Conservation (phyloP, 2,888 invertebrate genomes). For the Galerucella calmariensis region DNA sequence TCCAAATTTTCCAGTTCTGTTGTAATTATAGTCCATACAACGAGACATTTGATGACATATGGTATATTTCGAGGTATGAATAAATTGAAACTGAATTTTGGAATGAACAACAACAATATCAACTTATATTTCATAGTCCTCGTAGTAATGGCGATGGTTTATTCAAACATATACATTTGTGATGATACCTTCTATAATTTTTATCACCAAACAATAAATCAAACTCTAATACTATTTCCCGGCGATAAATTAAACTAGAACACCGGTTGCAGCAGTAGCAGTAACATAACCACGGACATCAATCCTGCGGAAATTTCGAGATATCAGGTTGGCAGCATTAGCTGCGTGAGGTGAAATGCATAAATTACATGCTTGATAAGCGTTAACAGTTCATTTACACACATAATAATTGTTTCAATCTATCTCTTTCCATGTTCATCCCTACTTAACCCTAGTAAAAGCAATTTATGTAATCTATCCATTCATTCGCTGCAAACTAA, state of each 20-base stretch:
- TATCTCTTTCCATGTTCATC: slow-evolving; percentile 12
- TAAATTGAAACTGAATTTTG: too few relatives aligned
- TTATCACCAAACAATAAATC: slow-evolving; percentile 1
- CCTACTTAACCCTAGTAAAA: background rate
- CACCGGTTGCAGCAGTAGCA: slow-evolving; percentile 12
- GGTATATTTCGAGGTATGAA: too few relatives aligned
- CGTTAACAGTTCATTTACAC: slow-evolving; percentile 36
- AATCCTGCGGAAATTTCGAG: slow-evolving; percentile 31
- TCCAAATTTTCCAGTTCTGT: too few relatives aligned
- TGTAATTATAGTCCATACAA: too few relatives aligned
- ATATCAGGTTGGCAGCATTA: slow-evolving; percentile 29
- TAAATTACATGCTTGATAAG: slow-evolving; percentile 35
- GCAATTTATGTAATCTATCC: background rate
- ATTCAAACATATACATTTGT: background rate
- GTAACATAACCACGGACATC: slow-evolving; percentile 19
- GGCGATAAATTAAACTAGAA: slow-evolving; percentile 16
- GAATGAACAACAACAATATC: too few relatives aligned
- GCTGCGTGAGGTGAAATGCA: slow-evolving; percentile 34
- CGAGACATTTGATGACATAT: too few relatives aligned
- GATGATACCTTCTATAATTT: background rate
- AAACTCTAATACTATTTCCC: slow-evolving; percentile 6
- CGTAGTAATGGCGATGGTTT: too few relatives aligned
- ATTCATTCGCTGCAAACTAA: background rate
- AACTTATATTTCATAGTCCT: too few relatives aligned
- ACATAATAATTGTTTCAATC: slow-evolving; percentile 31